Percentiles rank a stretch among this genome's conserved stretches.
These are phyloP conservation scores for Eutrigla gurnardus DNA, from an alignment of 2,797 vertebrate genomes.

Conservation along the genomic window DNA sequence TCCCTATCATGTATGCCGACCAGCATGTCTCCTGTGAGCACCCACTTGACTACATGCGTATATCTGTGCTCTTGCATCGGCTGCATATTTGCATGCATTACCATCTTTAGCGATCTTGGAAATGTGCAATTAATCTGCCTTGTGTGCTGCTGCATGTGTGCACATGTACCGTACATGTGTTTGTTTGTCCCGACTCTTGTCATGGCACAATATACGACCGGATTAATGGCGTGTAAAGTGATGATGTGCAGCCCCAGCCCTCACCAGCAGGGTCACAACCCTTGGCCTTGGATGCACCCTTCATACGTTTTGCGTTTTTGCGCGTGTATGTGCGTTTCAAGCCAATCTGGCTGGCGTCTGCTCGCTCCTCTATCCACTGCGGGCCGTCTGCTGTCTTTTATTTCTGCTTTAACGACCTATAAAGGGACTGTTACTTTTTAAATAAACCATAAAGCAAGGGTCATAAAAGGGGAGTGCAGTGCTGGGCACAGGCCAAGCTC, in stretches of 20 bases:
- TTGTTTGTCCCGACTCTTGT: conserved; percentile 10
- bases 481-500: conserved; percentile 80
- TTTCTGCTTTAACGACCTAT: conserved; percentile 86
- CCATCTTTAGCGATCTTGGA: conserved; percentile 13
- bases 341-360: conserved; percentile 75
- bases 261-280: conserved; percentile 61
- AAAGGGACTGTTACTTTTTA: conserved; percentile 87
- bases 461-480: conserved; percentile 82
- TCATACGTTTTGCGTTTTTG: conserved; percentile 37
- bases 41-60: conserved; percentile 17
- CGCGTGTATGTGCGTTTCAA: conserved; percentile 38
- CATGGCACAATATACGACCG: conserved; percentile 23
- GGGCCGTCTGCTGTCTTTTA: conserved; percentile 80
- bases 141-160: background rate
- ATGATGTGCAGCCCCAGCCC: conserved; percentile 52
- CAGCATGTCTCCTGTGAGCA: conserved; percentile 19
- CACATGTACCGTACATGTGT: conserved; percentile 2
- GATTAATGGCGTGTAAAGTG: conserved; percentile 56
- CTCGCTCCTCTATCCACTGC: conserved; percentile 70
- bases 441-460: conserved; percentile 87
- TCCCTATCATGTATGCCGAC: conserved; percentile 27
- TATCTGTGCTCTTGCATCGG: conserved; percentile 13
- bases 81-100: conserved; percentile 31
- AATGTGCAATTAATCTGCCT: conserved; percentile 15
- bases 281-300: conserved; percentile 66